Evolutionary conservation across 2,113 vertebrate species (phyloP).

Genomic region (human): DNA sequence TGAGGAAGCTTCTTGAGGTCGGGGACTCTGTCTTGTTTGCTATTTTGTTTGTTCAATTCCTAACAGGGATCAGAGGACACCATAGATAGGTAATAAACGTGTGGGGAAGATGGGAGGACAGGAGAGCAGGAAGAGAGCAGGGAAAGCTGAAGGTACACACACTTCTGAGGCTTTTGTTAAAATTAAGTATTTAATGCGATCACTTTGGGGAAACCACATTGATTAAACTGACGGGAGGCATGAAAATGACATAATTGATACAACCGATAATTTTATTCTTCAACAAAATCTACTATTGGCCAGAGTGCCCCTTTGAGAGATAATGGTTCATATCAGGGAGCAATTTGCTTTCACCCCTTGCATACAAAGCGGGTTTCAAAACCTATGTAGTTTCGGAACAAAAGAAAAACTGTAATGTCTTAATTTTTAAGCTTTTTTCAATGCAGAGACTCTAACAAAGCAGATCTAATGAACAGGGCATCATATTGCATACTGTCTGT

Average conservation of each 20-base stretch:
- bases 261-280: neutral
- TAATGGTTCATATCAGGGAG: neutral
- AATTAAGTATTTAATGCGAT: neutral
- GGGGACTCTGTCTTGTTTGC: neutral
- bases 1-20: neutral
- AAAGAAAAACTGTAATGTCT: neutral
- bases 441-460: neutral
- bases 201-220: neutral
- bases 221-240: neutral
- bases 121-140: neutral
- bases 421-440: neutral
- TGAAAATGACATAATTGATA: neutral
- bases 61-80: no score
- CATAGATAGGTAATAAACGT: neutral
- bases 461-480: neutral
- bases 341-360: neutral
- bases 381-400: neutral
- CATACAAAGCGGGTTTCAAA: neutral
- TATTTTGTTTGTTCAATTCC: neutral
- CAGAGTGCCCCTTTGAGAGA: neutral
- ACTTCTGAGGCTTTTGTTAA: neutral
- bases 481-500: rapidly evolving
- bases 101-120: neutral
- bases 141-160: neutral
- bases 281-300: neutral